Conservation (phyloP, 2,797 vertebrate species). For the Pipistrellus kuhlii region DNA sequence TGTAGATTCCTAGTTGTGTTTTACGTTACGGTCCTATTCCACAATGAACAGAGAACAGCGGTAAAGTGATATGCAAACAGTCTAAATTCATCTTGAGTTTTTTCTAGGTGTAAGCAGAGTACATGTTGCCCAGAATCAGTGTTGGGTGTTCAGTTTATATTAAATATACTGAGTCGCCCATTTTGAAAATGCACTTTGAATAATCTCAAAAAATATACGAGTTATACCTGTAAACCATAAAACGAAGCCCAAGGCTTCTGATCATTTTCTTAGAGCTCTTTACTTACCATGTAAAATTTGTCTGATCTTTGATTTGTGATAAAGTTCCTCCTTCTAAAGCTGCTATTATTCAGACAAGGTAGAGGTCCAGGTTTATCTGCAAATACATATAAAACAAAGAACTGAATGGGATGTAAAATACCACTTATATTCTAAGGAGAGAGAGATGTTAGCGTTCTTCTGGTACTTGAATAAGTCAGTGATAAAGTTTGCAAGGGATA, state of each 20-base stretch:
- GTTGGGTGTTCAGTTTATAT: slow-evolving; percentile 85
- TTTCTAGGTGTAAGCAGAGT: slow-evolving; percentile 85
- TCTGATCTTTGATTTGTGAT: slow-evolving; percentile 85
- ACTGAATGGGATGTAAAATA: slow-evolving; percentile 80
- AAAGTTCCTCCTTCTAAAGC: slow-evolving; percentile 87
- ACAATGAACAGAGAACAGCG: slow-evolving; percentile 86
- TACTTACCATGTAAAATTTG: slow-evolving; percentile 86
- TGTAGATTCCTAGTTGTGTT: slow-evolving; percentile 88
- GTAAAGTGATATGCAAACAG: slow-evolving; percentile 86
- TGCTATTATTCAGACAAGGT: slow-evolving; percentile 89
- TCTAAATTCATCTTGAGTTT: slow-evolving; percentile 86
- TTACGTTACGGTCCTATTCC: slow-evolving; percentile 87
- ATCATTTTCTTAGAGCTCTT: slow-evolving; percentile 86
- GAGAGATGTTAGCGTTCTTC: slow-evolving; percentile 80
- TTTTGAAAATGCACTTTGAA: slow-evolving; percentile 90
- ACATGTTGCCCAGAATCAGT: slow-evolving; percentile 85
- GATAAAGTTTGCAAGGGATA: slow-evolving; percentile 85
- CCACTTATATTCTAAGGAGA: slow-evolving; percentile 79
- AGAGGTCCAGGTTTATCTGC: slow-evolving; percentile 85
- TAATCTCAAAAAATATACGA: slow-evolving; percentile 82
- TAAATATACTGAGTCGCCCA: slow-evolving; percentile 87
- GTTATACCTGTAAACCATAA: slow-evolving; percentile 82
- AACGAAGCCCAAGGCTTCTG: slow-evolving; percentile 84
- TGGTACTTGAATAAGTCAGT: slow-evolving; percentile 84
- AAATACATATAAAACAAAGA: slow-evolving; percentile 81